Conservation (phyloP, 2,797 vertebrate species). For the Melanotaenia nigrans region DNA sequence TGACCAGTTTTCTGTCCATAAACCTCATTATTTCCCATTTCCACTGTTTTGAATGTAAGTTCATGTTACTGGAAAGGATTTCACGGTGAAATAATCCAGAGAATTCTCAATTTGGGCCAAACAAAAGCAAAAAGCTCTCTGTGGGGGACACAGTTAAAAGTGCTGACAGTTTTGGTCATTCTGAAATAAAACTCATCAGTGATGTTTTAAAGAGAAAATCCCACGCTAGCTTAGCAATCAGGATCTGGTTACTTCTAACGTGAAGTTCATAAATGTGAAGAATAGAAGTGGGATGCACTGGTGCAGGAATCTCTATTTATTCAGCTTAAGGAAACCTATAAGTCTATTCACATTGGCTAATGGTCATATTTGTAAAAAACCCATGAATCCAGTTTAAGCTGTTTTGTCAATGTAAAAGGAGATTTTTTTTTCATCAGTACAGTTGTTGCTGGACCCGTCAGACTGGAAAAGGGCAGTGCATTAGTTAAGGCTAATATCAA, state of each 20-base stretch:
- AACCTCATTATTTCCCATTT: slow-evolving; percentile 63
- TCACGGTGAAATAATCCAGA: slow-evolving; percentile 55
- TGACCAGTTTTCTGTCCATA: slow-evolving; percentile 36
- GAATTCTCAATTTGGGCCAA: slow-evolving; percentile 64
- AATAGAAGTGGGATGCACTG: slow-evolving; percentile 17
- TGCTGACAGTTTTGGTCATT: slow-evolving; percentile 49
- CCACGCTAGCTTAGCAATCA: slow-evolving; percentile 43
- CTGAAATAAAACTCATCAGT: slow-evolving; percentile 43
- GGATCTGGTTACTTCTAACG: slow-evolving; percentile 27
- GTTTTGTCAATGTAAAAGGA: slow-evolving; percentile 15
- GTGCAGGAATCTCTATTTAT: slow-evolving; percentile 30
- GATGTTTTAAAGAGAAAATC: slow-evolving; percentile 31
- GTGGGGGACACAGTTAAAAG: slow-evolving; percentile 31
- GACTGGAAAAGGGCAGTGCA: slow-evolving; percentile 42
- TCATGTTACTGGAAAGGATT: slow-evolving; percentile 63
- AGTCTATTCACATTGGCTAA: slow-evolving; percentile 36
- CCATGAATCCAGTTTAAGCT: slow-evolving; percentile 38
- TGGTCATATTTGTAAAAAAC: slow-evolving; percentile 48
- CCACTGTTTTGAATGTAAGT: slow-evolving; percentile 46
- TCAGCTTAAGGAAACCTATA: slow-evolving; percentile 27
- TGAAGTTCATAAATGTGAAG: slow-evolving; percentile 18
- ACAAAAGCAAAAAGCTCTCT: slow-evolving; percentile 53
- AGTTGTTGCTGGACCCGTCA: slow-evolving; percentile 36
- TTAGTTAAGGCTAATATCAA: slow-evolving; percentile 71
- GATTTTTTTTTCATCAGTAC: slow-evolving; percentile 40